phyloP scores from a whole-genome alignment of 2,113 vertebrate genomes.

The Desmodus rotundus region DNA sequence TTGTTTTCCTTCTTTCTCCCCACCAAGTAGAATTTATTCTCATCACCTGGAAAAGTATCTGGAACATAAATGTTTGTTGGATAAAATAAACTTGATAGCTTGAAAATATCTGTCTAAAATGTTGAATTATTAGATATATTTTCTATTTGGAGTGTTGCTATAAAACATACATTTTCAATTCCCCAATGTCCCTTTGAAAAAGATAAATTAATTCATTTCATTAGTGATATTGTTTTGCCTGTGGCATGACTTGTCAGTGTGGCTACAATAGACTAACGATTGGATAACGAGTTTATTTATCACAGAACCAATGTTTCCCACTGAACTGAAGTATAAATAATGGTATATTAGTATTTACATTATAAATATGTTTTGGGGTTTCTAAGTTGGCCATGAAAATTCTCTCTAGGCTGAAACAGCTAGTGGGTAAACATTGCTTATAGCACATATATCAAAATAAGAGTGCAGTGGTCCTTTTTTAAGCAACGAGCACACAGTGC shows the following conservation, averaged over 20 bases:
- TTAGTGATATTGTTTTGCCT: conserved; percentile 71
- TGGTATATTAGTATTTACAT: conserved; percentile 71
- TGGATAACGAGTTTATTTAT: conserved; percentile 81
- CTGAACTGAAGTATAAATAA: conserved; percentile 78
- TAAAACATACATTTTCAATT: conserved; percentile 69
- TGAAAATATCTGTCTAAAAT: conserved; percentile 31
- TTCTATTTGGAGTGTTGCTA: conserved; percentile 53
- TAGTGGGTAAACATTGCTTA: conserved; percentile 60
- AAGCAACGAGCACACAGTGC: not conserved
- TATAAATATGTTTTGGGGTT: conserved; percentile 80
- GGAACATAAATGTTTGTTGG: conserved; percentile 4
- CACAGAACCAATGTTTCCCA: conserved; percentile 75
- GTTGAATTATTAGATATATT: conserved; percentile 47
- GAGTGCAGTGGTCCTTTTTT: not conserved
- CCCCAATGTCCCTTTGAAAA: conserved; percentile 73
- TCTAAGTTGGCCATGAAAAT: conserved; percentile 77
- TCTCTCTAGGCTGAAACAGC: conserved; percentile 76
- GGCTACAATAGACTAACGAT: conserved; percentile 77
- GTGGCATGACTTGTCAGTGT: conserved; percentile 74
- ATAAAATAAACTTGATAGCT: conserved; percentile 19
- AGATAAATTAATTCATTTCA: conserved; percentile 78
- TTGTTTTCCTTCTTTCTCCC: not conserved
- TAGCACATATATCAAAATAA: conserved; percentile 42
- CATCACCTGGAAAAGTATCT: not conserved
- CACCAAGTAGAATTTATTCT: not conserved